phyloP scores from a whole-genome alignment of 2,797 vertebrate genomes.

The Centroberyx gerrardi region DNA sequence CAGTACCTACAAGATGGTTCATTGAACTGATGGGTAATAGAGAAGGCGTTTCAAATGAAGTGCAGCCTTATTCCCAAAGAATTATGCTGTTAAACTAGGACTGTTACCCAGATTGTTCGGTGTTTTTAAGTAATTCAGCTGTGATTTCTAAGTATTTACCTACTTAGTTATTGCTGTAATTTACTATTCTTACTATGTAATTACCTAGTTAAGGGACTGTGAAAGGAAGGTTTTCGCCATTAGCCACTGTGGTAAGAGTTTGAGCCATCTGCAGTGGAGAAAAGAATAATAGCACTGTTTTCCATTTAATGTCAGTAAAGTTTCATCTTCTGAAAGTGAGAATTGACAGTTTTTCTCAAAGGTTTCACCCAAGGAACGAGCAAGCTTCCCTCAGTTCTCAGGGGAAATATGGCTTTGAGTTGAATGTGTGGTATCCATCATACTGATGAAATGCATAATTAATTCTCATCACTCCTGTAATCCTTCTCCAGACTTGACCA shows the following conservation, averaged over 20 bases:
- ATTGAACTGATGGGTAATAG: too few relatives aligned
- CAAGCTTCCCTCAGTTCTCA: slow-evolving; percentile 48
- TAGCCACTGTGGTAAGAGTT: neutral
- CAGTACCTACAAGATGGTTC: too few relatives aligned
- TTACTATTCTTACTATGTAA: neutral
- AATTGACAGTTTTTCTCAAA: slow-evolving; percentile 67
- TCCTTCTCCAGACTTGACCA: slow-evolving; percentile 71
- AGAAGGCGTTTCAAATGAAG: too few relatives aligned
- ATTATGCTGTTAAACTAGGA: too few relatives aligned
- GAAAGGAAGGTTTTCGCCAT: too few relatives aligned
- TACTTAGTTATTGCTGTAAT: neutral
- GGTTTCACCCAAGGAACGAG: slow-evolving; percentile 51
- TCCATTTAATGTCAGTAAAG: slow-evolving; percentile 47
- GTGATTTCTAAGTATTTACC: too few relatives aligned
- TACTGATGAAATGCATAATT: slow-evolving; percentile 83
- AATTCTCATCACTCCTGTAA: slow-evolving; percentile 78
- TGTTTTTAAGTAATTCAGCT: neutral
- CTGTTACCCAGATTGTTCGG: too few relatives aligned
- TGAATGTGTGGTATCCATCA: slow-evolving; percentile 76
- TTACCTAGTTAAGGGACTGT: too few relatives aligned
- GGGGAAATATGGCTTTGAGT: slow-evolving; percentile 80
- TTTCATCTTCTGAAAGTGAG: slow-evolving; percentile 65
- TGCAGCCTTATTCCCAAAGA: too few relatives aligned
- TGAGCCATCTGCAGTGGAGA: neutral
- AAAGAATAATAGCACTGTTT: slow-evolving; percentile 44